Percentiles rank a stretch among this genome's conserved stretches.
Evolutionary conservation across 2,113 vertebrate genomes (phyloP).

Genomic region (Anolis sagrei): DNA sequence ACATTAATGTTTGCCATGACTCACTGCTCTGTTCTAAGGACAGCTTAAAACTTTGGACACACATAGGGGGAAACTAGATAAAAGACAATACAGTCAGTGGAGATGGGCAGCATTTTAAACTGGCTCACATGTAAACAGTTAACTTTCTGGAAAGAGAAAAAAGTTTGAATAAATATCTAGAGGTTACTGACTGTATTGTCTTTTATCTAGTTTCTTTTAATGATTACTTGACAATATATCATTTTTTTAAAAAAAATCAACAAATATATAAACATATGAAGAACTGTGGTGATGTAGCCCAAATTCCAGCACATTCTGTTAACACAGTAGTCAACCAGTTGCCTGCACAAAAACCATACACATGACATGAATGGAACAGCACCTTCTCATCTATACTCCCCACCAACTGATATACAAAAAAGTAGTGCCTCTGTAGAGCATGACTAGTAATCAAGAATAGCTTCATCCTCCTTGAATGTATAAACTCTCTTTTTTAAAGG

Average conservation of each 20-base stretch:
- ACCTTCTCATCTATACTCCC: background rate
- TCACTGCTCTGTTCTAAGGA: slow-evolving; percentile 19
- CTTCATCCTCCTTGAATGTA: background rate
- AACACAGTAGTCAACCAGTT: background rate
- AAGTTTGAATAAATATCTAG: background rate
- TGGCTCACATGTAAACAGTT: background rate
- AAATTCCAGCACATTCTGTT: too few species aligned
- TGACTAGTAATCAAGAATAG: background rate
- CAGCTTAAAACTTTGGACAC: slow-evolving; percentile 7
- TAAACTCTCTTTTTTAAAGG: background rate
- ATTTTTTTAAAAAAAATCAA: background rate
- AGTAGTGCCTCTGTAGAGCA: background rate
- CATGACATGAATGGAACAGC: background rate
- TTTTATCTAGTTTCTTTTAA: background rate
- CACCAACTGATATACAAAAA: background rate
- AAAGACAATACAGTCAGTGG: background rate
- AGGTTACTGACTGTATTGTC: too few species aligned
- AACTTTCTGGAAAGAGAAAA: background rate
- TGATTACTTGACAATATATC: background rate
- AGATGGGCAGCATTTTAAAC: background rate
- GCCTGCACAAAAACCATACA: background rate
- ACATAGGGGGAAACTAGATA: background rate
- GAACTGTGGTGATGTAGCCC: too few species aligned
- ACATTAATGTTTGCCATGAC: slow-evolving; percentile 6
- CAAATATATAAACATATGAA: background rate